Evolutionary conservation across 2,797 vertebrate species (phyloP).

Genomic region (Poeciliopsis presidionis): DNA sequence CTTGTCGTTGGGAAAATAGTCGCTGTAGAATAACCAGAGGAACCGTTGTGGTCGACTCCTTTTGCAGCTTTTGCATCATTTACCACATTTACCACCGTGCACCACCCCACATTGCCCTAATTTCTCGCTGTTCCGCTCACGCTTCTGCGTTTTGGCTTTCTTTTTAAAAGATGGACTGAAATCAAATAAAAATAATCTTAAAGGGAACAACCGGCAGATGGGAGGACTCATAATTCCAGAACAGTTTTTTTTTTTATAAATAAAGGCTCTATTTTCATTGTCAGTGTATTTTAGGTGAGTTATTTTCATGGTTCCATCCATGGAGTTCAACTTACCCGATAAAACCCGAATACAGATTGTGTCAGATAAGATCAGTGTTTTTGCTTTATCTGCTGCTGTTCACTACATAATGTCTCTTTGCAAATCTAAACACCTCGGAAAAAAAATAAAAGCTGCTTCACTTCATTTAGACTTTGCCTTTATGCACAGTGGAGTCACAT

Average conservation of each 20-base stretch:
- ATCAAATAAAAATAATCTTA: background rate
- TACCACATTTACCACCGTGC: slow-evolving; percentile 5
- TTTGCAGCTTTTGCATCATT: slow-evolving; percentile 38
- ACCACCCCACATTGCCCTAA: background rate
- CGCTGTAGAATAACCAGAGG: slow-evolving; percentile 5
- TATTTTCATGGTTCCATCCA: background rate
- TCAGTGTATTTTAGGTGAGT: background rate
- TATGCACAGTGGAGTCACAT: background rate
- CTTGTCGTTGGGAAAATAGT: background rate
- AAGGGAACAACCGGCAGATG: too few species aligned
- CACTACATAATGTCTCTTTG: background rate
- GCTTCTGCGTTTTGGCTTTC: background rate
- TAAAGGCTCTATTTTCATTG: background rate
- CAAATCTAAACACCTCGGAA: background rate
- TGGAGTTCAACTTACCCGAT: background rate
- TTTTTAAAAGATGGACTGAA: background rate
- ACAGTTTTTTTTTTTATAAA: background rate
- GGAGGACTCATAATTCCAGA: background rate
- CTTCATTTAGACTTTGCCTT: background rate
- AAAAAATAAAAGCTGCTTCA: background rate
- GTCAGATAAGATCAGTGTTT: background rate
- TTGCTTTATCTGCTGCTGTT: background rate
- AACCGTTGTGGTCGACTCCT: slow-evolving; percentile 32
- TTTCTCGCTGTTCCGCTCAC: slow-evolving; percentile 7
- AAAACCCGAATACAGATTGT: background rate